Conservation (phyloP, 2,113 vertebrate genomes). For the Malaclemys terrapin region DNA sequence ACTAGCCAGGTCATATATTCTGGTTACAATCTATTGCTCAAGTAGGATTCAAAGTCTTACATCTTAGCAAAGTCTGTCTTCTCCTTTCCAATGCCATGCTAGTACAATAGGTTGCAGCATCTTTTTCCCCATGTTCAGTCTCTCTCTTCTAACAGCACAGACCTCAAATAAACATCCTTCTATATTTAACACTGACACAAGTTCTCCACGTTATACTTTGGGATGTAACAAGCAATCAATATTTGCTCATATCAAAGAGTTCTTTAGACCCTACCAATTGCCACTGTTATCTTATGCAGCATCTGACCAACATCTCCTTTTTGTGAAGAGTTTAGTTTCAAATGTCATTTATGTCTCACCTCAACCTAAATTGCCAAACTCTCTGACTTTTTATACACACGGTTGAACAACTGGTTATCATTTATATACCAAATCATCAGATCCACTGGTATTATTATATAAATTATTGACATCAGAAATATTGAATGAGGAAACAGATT, state of each 20-base stretch:
- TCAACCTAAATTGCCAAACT: background rate
- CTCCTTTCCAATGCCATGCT: no score
- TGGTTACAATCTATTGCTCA: background rate
- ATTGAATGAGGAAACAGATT: background rate
- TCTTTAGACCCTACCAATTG: background rate
- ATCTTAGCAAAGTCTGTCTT: background rate
- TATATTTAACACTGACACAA: background rate
- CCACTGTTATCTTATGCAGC: background rate
- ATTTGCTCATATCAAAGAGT: background rate
- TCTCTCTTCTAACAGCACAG: background rate
- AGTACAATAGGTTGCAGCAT: background rate
- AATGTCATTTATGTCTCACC: background rate
- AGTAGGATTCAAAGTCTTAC: background rate
- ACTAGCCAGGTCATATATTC: background rate
- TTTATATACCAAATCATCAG: background rate
- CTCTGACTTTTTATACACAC: background rate
- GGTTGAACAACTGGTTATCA: accelerated
- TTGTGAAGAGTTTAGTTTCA: background rate
- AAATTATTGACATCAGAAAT: background rate
- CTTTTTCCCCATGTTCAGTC: background rate
- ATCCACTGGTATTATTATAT: background rate
- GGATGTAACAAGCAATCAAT: background rate
- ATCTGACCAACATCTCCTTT: background rate
- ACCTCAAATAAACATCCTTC: background rate
- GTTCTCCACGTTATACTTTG: background rate